Evolutionary conservation across 2,113 vertebrate species (phyloP).

Genomic region (Cottus gobio): DNA sequence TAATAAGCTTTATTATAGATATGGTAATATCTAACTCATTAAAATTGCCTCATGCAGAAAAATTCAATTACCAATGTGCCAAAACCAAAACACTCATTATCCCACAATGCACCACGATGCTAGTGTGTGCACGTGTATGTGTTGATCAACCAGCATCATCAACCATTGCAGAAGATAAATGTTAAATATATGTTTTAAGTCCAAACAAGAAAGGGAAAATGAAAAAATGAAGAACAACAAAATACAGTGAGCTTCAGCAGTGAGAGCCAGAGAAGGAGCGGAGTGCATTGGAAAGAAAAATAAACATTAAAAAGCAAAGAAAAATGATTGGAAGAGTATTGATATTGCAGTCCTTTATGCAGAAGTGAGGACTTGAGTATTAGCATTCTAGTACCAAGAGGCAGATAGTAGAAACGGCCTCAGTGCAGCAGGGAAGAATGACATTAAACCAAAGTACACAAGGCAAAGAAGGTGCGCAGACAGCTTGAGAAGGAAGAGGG

Average conservation of each 20-base stretch:
- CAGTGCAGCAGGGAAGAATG: conserved; percentile 63
- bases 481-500: conserved; percentile 67
- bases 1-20: conserved; percentile 5
- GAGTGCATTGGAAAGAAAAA: conserved; percentile 35
- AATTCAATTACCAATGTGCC: conserved; percentile 73
- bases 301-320: conserved; percentile 29
- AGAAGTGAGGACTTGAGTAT: conserved; percentile 61
- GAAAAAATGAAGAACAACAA: conserved; percentile 21
- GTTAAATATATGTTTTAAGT: conserved; percentile 62
- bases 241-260: conserved; percentile 60
- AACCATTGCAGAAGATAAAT: conserved; percentile 60
- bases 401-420: conserved; percentile 62
- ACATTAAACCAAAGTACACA: conserved; percentile 55
- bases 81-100: conserved; percentile 82
- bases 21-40: conserved; percentile 34
- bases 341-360: conserved; percentile 50
- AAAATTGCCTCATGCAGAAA: conserved; percentile 81
- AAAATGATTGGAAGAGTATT: conserved; percentile 27
- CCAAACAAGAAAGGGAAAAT: conserved; percentile 44
- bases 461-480: conserved; percentile 70
- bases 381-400: conserved; percentile 73
- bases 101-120: conserved; percentile 89
- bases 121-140: conserved; percentile 64
- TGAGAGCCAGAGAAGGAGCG: conserved; percentile 47
- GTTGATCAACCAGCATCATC: conserved; percentile 64